Base-by-base conservation (phyloP, 2,113 vertebrate species). In the Heteronetta atricapilla region DNA sequence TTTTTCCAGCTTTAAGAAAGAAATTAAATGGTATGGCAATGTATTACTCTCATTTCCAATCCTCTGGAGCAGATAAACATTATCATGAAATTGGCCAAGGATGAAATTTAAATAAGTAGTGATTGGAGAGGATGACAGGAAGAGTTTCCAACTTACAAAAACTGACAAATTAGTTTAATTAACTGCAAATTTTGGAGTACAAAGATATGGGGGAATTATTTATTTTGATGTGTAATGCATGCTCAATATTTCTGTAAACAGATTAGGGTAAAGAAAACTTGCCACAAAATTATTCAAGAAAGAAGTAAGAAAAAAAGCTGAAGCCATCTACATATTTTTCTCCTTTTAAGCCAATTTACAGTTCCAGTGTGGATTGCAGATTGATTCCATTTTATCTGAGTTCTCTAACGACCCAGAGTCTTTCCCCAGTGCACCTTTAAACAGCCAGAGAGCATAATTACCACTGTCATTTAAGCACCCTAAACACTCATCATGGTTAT, bases 81-180 rank as follows among this genome's bases (percentile, higher is more conserved):
- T 98, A 98, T 98, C 97, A 98, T 98, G 97, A 98, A 98, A 97
- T 97, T 98, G 95, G 97, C 97, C 97, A 98, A 98, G 98, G 97
- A 97, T 98, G 98, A 98, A 98, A 98, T 98, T 98, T 98, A 98
- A 98, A 97, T 98, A 98, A 98, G 97, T 97, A 98, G 96, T 96
- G 97, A 98, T 97, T 97, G 96, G 96, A 97, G 94, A 97, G 76
- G 97, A 97, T 97, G 97, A 97, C 97, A 97, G 96, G 60, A 97
- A 97, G 96, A 97, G 90, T 97, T 98, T 98, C 94, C 90, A 97
- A 95, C 87, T 96, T 97, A 96, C 92, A 96, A 98, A 98, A 97
- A 7, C 94, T 97, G 94, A 97, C 93, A 98, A 96, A 98, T 97
- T 98, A 97, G 96, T 98, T 98, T 98, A 98, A 98, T 98, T 98